Percentiles rank a stretch among this genome's conserved stretches.
Evolutionary conservation across 2,797 vertebrate species (phyloP).

Genomic region (Sebastes reedi): DNA sequence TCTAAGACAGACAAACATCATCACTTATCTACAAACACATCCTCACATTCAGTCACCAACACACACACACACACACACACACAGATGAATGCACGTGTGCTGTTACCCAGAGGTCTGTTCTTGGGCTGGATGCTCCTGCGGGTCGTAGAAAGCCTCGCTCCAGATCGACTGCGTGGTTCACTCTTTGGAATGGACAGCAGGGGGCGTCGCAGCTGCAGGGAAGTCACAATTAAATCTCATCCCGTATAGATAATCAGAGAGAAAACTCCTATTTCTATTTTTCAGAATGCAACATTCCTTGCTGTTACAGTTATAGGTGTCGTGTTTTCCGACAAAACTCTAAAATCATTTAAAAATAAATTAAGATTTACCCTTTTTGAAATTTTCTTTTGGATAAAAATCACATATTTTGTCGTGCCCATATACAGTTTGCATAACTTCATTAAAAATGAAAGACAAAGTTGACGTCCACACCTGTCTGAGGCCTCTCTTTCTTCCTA

Average conservation of each 20-base stretch:
- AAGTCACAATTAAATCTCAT: background rate
- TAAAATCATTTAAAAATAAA: background rate
- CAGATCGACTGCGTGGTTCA: constrained; percentile 88
- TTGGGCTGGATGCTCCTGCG: constrained; percentile 96
- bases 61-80: background rate
- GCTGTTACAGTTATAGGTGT: background rate
- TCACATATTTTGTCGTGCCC: background rate
- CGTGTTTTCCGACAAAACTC: background rate
- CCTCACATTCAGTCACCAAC: background rate
- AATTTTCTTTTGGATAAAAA: background rate
- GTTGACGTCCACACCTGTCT: constrained; percentile 85
- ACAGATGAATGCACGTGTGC: background rate
- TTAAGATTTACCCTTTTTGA: background rate
- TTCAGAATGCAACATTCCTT: background rate
- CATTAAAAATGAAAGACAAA: background rate
- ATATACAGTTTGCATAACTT: background rate
- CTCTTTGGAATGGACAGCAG: constrained; percentile 95
- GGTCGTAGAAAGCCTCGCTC: constrained; percentile 94
- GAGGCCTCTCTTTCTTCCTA: constrained; percentile 94
- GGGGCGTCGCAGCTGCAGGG: constrained; percentile 89
- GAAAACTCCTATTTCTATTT: background rate
- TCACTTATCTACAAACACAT: background rate
- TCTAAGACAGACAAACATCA: no score
- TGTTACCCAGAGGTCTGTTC: constrained; percentile 89
- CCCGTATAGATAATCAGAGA: background rate